Conservation (phyloP, 2,888 invertebrate species). For the Ferrisia virgata region DNA sequence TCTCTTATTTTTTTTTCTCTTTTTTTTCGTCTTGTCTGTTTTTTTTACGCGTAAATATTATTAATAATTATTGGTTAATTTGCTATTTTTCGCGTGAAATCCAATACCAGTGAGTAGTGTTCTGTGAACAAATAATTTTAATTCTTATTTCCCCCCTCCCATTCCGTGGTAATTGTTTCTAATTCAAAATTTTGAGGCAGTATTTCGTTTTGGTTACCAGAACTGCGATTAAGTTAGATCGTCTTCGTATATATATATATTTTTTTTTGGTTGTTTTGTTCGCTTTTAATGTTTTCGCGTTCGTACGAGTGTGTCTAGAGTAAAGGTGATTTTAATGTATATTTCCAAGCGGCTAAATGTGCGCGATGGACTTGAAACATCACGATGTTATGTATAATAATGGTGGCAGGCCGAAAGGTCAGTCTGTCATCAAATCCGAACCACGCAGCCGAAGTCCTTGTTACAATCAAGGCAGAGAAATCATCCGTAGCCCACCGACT, state of each 20-base stretch:
- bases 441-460: constrained; percentile 41
- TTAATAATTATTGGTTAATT: neutral
- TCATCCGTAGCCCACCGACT: constrained; percentile 21
- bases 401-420: constrained; percentile 38
- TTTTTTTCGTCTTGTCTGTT: neutral
- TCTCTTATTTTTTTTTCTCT: neutral
- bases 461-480: constrained; percentile 8
- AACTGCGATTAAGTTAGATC: neutral
- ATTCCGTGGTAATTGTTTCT: neutral
- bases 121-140: neutral
- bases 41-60: neutral
- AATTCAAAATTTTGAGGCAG: neutral
- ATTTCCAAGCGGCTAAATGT: constrained; percentile 18
- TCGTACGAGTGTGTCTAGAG: neutral
- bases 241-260: too few relatives aligned
- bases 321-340: constrained; percentile 31
- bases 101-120: neutral
- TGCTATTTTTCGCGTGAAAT: neutral
- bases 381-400: constrained; percentile 32
- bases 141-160: neutral
- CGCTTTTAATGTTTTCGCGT: neutral
- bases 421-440: constrained; percentile 42
- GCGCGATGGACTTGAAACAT: constrained; percentile 41
- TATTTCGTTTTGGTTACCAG: constrained; percentile 19
- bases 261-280: neutral